Conservation (phyloP, 1,140 invertebrate species). For the Pogonomyrmex californicus region DNA sequence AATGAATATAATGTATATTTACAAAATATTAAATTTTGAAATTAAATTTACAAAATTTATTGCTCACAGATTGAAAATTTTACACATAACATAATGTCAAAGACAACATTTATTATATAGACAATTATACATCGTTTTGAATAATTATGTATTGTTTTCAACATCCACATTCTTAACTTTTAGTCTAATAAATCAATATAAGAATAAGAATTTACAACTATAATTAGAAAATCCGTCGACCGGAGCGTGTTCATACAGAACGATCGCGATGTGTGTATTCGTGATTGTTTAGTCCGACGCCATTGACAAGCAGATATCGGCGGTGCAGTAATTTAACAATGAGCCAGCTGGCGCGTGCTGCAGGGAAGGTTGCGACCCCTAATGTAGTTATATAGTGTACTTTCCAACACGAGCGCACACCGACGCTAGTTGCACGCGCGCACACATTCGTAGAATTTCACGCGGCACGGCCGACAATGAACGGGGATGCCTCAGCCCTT, state of each 20-base stretch:
- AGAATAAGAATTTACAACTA: neutral
- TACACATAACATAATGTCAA: neutral
- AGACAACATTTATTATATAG: neutral
- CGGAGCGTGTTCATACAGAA: neutral
- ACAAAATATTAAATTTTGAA: neutral
- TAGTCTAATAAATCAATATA: neutral
- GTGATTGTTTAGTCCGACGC: slow-evolving; percentile 68
- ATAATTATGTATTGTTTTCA: neutral
- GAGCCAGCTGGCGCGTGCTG: slow-evolving; percentile 87
- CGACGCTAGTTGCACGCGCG: slow-evolving; percentile 51
- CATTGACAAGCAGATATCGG: slow-evolving; percentile 81
- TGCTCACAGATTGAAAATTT: neutral
- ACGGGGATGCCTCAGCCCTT: slow-evolving; percentile 85
- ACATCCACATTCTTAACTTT: neutral
- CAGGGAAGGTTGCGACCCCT: slow-evolving; percentile 84
- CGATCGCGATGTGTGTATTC: slow-evolving; percentile 27
- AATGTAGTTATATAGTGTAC: slow-evolving; percentile 85
- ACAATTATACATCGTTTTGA: neutral
- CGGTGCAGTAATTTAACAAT: slow-evolving; percentile 87
- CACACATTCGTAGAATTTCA: slow-evolving; percentile 70
- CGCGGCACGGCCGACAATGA: slow-evolving; percentile 77
- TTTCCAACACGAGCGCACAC: slow-evolving; percentile 76
- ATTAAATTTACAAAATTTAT: neutral
- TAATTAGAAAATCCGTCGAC: neutral
- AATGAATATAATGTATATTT: neutral